Evolutionary conservation across 2,113 vertebrate genomes (phyloP), one percentile per base, ranked within the genome.

Genomic region (Pseudopipra pipra): DNA sequence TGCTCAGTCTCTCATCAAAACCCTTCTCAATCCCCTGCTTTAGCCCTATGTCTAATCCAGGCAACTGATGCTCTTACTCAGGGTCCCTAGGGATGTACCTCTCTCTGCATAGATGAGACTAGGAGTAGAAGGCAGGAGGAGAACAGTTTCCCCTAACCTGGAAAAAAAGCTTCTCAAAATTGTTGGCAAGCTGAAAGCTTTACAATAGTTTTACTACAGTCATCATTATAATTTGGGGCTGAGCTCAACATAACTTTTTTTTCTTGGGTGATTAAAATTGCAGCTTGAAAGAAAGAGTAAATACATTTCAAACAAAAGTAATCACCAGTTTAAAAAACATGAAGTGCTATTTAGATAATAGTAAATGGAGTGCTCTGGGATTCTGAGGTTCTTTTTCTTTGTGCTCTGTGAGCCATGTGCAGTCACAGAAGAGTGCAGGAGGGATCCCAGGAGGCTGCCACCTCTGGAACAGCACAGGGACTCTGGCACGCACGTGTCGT

Each of bases 401-500:
- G 72, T 35, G 35, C 39, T 74, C 23, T 37, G 22, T 37, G 85
- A 65, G 74, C 37, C 58, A 0, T 0, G 1, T 37, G 44, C 25
- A 71, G 43, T 37, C 20, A 2, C 70, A 44, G 66, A 33, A n/a
- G 65, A 63, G 47, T 2, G 15, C 44, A 14, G 44, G 66, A 90
- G 62, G 35, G 28, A 30, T 82, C 82, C 58, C 78, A 17, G 56
- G 85, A 79, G 82, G 77, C 71, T 63, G n/a, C 39, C n/a, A 31
- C 33, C 81, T 72, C 62, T 68, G 71, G 51, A 75, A 13, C 6
- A 0, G 61, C 66, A 11, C 52, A 43, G 77, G 35, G 66, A 17
- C 66, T 25, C 35, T 51, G 39, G 56, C 5, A 2, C 4, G 3
- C 61, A 30, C 0, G 0, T 68, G 62, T 68, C 1, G 0, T 54